Evolutionary conservation across 2,888 invertebrate genomes (phyloP).

Genomic region (Pristionchus entomophagus): DNA sequence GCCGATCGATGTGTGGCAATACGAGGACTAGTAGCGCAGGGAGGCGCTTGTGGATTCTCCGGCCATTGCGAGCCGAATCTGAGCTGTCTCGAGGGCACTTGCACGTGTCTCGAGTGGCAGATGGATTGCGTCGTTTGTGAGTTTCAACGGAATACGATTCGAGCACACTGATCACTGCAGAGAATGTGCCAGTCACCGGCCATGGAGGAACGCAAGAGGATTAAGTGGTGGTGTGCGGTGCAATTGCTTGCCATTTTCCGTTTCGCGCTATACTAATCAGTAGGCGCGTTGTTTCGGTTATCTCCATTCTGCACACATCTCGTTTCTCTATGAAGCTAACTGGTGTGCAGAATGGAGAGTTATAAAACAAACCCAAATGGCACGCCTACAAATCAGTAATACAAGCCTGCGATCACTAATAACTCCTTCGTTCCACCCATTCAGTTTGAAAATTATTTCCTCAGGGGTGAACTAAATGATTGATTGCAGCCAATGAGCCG

Average conservation of each 20-base stretch:
- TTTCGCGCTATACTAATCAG: slow-evolving; percentile 25
- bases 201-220: not conserved
- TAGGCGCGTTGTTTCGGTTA: no score
- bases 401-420: not conserved
- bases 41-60: slow-evolving; percentile 56
- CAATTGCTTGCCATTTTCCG: not conserved
- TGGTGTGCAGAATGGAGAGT: no score
- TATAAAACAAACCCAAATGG: no score
- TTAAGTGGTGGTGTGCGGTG: not conserved
- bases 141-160: not conserved
- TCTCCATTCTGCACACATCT: no score
- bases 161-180: not conserved
- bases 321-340: no score
- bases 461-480: not conserved
- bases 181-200: not conserved
- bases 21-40: slow-evolving; percentile 55
- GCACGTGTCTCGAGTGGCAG: slow-evolving; percentile 60
- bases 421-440: slow-evolving; percentile 16
- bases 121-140: slow-evolving; percentile 41
- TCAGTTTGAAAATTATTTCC: not conserved
- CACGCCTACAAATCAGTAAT: no score
- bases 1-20: slow-evolving; percentile 55
- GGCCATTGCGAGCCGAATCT: slow-evolving; percentile 59
- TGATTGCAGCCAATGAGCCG: slow-evolving; percentile 65
- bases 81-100: slow-evolving; percentile 62